A percentile compares a stretch with the other conserved stretches of the same genome.
These are phyloP conservation scores for Megaceryle maxima DNA, from an alignment of 2,113 vertebrate species.

Conservation along the genomic window DNA sequence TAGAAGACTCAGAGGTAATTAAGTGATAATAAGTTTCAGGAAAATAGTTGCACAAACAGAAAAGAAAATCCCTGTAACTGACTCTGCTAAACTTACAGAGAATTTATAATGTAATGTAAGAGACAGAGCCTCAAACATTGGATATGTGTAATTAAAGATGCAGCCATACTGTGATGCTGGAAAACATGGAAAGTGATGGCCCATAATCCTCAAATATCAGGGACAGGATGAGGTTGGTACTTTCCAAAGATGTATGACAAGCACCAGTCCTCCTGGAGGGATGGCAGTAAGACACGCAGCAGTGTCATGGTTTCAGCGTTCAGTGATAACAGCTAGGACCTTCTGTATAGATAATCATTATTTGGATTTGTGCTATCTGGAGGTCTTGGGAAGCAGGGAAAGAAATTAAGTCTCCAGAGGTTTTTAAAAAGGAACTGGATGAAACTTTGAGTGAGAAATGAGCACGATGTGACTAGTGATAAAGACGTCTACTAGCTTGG, in stretches of 20 bases:
- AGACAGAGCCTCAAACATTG: neutral
- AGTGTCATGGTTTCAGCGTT: neutral
- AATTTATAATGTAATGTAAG: neutral
- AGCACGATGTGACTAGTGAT: neutral
- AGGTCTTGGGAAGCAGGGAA: neutral
- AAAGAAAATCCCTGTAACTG: neutral
- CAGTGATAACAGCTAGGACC: neutral
- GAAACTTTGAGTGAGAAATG: neutral
- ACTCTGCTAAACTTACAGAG: neutral
- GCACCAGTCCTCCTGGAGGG: neutral
- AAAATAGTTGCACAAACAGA: neutral
- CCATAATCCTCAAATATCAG: neutral
- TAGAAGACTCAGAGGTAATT: neutral
- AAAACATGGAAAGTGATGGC: neutral
- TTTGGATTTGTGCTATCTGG: neutral
- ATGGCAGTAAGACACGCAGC: neutral
- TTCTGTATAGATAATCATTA: neutral
- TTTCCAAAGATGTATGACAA: neutral
- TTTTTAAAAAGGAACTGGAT: neutral
- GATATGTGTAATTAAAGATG: neutral
- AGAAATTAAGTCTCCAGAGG: neutral
- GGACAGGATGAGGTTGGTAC: neutral
- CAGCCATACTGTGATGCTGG: neutral
- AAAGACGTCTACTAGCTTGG: neutral
- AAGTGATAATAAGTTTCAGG: neutral